Conservation (phyloP, 2,113 vertebrate species). For the Lathamus discolor region DNA sequence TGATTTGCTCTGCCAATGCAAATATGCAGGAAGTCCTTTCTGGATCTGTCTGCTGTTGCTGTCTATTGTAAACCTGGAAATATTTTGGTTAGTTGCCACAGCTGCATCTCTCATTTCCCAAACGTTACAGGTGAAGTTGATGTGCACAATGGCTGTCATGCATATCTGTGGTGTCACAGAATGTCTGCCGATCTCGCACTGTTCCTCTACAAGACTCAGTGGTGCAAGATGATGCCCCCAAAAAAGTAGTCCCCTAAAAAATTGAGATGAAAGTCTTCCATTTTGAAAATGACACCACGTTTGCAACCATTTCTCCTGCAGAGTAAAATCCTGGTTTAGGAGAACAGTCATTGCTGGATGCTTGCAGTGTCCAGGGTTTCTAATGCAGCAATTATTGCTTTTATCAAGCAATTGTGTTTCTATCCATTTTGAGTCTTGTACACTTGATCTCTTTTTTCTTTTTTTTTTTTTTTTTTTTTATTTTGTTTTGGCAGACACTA, state of each 20-base stretch:
- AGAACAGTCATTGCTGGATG: background rate
- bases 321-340: background rate
- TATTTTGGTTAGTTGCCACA: background rate
- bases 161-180: background rate
- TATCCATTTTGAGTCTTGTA: background rate
- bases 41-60: background rate
- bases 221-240: background rate
- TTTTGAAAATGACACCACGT: background rate
- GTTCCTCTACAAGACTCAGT: background rate
- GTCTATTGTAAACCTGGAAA: constrained; percentile 20
- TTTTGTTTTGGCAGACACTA: background rate
- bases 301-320: background rate
- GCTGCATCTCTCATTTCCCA: background rate
- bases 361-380: background rate
- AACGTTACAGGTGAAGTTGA: background rate
- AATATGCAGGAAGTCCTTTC: background rate
- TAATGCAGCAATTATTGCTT: background rate
- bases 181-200: background rate
- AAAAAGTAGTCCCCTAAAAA: background rate
- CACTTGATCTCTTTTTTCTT: background rate
- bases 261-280: background rate
- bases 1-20: background rate
- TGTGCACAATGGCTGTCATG: background rate
- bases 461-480: too few species aligned
- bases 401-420: background rate